Evolutionary conservation across 1,140 invertebrate species (phyloP), one percentile per base, ranked within the genome.

Genomic region (Drosophila nannoptera): DNA sequence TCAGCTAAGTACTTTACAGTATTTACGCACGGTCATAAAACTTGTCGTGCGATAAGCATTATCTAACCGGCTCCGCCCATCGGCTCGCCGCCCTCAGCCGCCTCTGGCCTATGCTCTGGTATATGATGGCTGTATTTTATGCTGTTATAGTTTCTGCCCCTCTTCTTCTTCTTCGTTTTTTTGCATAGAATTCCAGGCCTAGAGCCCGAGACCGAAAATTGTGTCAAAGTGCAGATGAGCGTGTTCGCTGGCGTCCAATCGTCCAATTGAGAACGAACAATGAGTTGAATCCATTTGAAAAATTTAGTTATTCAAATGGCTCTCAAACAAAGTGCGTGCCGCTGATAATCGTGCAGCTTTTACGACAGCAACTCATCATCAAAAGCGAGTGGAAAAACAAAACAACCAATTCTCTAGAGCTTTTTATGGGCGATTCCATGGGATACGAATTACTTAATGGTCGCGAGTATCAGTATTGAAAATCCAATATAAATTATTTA

Each of bases 11-110:
- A 67, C 68, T 52, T 43, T 56, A 78, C 72, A 68, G 59, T 56
- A 84, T 83, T 84, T 78, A 78, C 78, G 73, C 80, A 83, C 32
- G 43, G 33, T 66, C 66, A 69, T 80, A 76, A 76, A 80, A 73
- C 52, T 40, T 69, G 54, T 68, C 64, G 31, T 54, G 69, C 69
- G 80, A 83, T 83, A 83, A 83, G 80, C 66, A 73, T 80, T 83
- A 83, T 83, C 80, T 60, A 35, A 32, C 50, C 43, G 38, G n/a
- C 33, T 7, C 32, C 43, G 11, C 12, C n/a, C 31, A 42, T 22
- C 22, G 3, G 22, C 22, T 22, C 22, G 3, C 22, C 36, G 5
- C 16, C 7, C 9, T 7, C 12, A 16, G 12, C 7, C 36, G 22
- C 12, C 4, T n/a, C n/a, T 12, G 7, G 22, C 52, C 29, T 38